Evolutionary conservation across 2,797 vertebrate genomes (phyloP).

Genomic region (Tapera naevia): DNA sequence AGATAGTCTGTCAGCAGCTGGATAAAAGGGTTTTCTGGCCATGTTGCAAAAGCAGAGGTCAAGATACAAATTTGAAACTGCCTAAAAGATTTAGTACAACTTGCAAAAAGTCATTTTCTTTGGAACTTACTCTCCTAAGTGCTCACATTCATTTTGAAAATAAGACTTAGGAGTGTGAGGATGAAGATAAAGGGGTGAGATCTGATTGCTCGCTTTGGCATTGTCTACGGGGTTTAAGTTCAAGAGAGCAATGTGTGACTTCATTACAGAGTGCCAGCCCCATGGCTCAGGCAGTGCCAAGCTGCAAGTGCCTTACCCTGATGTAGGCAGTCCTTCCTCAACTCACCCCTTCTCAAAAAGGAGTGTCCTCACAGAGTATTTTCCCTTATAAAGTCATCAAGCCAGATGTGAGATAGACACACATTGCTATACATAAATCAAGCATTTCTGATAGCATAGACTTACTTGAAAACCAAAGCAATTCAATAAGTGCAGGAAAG

Average conservation of each 20-base stretch:
- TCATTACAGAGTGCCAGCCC: neutral
- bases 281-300: neutral
- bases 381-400: neutral
- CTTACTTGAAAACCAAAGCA: neutral
- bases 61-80: neutral
- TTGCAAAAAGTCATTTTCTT: neutral
- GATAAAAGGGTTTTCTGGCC: neutral
- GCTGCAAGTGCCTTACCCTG: neutral
- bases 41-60: neutral
- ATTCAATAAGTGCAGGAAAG: neutral
- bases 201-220: neutral
- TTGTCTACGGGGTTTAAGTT: neutral
- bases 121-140: neutral
- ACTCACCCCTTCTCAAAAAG: neutral
- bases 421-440: neutral
- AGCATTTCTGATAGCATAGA: neutral
- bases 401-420: neutral
- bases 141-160: neutral
- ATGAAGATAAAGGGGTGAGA: neutral
- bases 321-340: neutral
- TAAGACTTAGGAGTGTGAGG: neutral
- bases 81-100: neutral
- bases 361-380: rapidly evolving
- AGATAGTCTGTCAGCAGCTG: neutral
- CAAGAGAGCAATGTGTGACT: neutral